Conservation (phyloP, 2,113 vertebrate species). For the Cyrtonyx montezumae region DNA sequence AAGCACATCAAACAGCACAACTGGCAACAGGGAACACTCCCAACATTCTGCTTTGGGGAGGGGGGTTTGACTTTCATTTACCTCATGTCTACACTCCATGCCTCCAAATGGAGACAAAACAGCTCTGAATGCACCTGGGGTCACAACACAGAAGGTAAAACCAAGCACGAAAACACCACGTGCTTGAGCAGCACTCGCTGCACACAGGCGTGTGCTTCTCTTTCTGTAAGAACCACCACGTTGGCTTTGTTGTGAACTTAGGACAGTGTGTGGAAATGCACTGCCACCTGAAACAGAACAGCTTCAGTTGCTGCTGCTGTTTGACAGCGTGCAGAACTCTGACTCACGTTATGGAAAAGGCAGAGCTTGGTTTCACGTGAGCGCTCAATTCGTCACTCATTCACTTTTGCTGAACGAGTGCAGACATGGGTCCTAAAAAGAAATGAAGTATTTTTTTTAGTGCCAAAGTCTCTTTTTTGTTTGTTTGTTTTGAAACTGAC, state of each 20-base stretch:
- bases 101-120: background rate
- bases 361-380: background rate
- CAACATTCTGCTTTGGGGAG: conserved; percentile 29
- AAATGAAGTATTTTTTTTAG: background rate
- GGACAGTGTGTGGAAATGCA: background rate
- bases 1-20: background rate
- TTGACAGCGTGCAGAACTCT: background rate
- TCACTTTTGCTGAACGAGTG: background rate
- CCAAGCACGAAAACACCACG: background rate
- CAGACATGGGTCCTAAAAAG: background rate
- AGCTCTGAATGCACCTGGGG: background rate
- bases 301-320: background rate
- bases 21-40: background rate
- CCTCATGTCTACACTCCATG: conserved; percentile 5
- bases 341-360: background rate
- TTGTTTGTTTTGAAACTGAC: background rate
- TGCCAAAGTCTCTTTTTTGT: background rate
- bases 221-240: background rate
- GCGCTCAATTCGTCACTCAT: background rate
- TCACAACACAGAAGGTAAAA: conserved; percentile 8
- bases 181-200: conserved; percentile 26
- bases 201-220: background rate
- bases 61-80: background rate
- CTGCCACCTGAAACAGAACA: background rate
- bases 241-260: background rate